These are phyloP conservation scores for Phalacrocorax brasilianus DNA, from an alignment of 2,113 vertebrate species.

Conservation along the genomic window DNA sequence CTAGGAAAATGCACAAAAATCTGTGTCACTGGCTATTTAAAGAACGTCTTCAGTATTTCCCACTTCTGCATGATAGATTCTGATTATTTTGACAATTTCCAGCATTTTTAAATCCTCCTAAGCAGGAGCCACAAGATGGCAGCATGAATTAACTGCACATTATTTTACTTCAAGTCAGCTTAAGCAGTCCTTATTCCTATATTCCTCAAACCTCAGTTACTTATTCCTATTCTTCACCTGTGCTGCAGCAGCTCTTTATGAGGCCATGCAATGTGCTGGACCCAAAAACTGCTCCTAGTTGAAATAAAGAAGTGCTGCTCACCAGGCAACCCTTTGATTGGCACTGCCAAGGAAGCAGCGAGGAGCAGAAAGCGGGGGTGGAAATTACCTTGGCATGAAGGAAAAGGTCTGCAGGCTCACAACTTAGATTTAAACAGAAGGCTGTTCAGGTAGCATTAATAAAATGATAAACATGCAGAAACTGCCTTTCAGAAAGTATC, in stretches of 20 bases:
- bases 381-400: not conserved
- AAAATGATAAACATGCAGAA: not conserved
- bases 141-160: not conserved
- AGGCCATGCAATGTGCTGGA: not conserved
- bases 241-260: not conserved
- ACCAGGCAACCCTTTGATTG: fast-evolving
- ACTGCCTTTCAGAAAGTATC: not conserved
- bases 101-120: not conserved
- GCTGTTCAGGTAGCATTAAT: not conserved
- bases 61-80: not conserved
- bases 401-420: not conserved
- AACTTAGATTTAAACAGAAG: not conserved
- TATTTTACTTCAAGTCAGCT: not conserved
- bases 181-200: not conserved
- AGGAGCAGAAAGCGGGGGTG: not conserved
- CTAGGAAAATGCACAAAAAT: not conserved
- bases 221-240: not conserved
- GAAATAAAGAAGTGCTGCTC: not conserved
- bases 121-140: not conserved
- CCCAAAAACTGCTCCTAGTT: not conserved
- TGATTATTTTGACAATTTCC: slow-evolving; percentile 1
- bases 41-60: slow-evolving; percentile 2
- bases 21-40: not conserved
- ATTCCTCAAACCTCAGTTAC: not conserved
- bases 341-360: fast-evolving